Evolutionary conservation across 1,140 invertebrate species (phyloP), one percentile per base, ranked within the genome.

Genomic region (Drosophila bipectinata): DNA sequence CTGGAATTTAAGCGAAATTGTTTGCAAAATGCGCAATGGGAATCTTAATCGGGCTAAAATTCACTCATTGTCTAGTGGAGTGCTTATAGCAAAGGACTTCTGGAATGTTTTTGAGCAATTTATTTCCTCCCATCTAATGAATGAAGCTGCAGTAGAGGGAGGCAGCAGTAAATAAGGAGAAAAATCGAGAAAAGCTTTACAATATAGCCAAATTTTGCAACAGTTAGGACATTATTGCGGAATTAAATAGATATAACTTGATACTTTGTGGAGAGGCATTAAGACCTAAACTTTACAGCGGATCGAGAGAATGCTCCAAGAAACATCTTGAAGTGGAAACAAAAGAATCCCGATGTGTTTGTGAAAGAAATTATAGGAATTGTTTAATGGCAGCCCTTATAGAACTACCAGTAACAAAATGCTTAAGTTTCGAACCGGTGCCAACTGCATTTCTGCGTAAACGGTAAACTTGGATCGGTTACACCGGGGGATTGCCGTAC

Each of bases 11-110:
- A 68, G 30, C 15, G 51, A 18, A 34, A 26, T 21, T 12, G 9
- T 34, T 53, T 3, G 15, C 41, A 14, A 62, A 72, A 75, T 66
- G 30, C 41, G 32, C 49, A 34, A 30, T 32, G 53, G 64, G 53
- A 69, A 57, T 69, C 34, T 12, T 55, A 63, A 73, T 73, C 39
- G 32, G 12, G 24, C n/a, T 26, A 30, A 61, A 51, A 39, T 32
- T 37, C 30, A 21, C 48, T 52, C 34, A 52, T 57, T 32, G 44
- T 51, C 48, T 48, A 9, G n/a, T 18, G 26, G 5, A 28, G 26
- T 6, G 26, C 26, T 28, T 15, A n/a, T 15, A 34, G 26, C n/a
- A 48, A 47, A 63, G 59, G 4, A 4, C 34, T 37, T 10, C 34
- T 56, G 26, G 15, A 6, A 51, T 51, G 26, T 6, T n/a, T 18